A percentile compares a stretch with the other conserved stretches of the same genome.
phyloP scores from a whole-genome alignment of 1,140 invertebrate genomes.

The Trichomalopsis sarcophagae region DNA sequence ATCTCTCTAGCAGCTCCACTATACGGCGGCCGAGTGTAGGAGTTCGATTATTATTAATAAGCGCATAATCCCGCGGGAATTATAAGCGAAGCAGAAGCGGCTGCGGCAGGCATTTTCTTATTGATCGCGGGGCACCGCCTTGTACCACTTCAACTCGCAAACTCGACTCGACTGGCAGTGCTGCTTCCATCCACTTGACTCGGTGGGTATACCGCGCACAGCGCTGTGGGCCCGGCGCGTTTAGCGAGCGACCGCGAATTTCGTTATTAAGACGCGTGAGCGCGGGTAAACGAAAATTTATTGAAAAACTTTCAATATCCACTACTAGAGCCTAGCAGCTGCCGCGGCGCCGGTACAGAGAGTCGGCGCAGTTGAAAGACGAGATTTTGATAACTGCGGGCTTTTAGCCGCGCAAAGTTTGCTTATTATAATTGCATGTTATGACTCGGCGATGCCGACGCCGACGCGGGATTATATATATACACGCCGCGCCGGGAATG shows the following conservation, averaged over 20 bases:
- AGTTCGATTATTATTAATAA: slow-evolving; percentile 52
- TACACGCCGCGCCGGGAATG: background rate
- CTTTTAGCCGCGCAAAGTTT: slow-evolving; percentile 3
- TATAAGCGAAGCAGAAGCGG: background rate
- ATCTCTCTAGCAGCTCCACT: too few species aligned
- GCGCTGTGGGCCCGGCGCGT: background rate
- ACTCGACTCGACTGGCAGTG: slow-evolving; percentile 15
- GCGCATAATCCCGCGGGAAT: slow-evolving; percentile 44
- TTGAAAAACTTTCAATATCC: slow-evolving; percentile 48
- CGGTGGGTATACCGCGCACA: too few species aligned
- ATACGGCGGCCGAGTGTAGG: background rate
- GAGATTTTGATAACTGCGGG: background rate
- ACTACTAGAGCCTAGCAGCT: background rate
- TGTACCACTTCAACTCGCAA: slow-evolving; percentile 40
- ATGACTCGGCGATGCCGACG: background rate
- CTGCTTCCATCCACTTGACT: slow-evolving; percentile 29
- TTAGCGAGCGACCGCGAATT: slow-evolving; percentile 36
- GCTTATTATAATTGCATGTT: background rate
- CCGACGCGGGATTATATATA: background rate
- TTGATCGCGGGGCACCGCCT: slow-evolving; percentile 35
- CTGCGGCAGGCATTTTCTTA: slow-evolving; percentile 39
- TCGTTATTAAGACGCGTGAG: slow-evolving; percentile 34
- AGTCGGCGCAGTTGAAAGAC: background rate
- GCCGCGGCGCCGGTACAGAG: background rate
- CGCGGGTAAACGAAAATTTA: slow-evolving; percentile 40